Base-by-base conservation (phyloP, 1,140 invertebrate species). In the Dreissena polymorpha region DNA sequence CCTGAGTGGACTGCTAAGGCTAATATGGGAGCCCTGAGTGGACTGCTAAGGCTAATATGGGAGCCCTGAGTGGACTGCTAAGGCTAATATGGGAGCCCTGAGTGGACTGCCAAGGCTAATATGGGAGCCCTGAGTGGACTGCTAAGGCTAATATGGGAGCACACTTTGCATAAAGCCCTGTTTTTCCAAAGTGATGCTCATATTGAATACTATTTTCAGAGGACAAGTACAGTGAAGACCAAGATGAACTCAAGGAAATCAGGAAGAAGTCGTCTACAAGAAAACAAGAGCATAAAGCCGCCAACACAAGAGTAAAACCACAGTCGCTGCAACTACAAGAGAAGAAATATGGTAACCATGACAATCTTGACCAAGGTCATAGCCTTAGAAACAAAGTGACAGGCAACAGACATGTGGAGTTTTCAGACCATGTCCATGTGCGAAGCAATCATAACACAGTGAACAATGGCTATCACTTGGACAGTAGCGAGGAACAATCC, bases 161-260 rank as follows among this genome's bases (percentile, higher is more conserved):
- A 39, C 39, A 39, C n/a, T n/a, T n/a, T 39, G 39, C 39, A 39
- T 39, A 5, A 39, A 39, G 39, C 39, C 39, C 39, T 39, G 8
- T 39, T 39, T 39, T 39, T 8, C 39, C 39, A 39, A 2, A 39
- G 39, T 8, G 8, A 39, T 2, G 39, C 39, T 39, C 39, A 39
- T 39, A 39, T 39, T 8, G 2, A 5, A 5, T 39, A 39, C 2
- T 81, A 5, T 29, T 75, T 83, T 68, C 80, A 83, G 80, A 75
- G 21, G 72, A 83, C 53, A 83, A 83, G 63, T 83, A 83, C 60
- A 65, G 68, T 53, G 71, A 74, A 69, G 80, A 83, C 21, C 16
- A 68, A 50, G 80, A 68, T 39, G 69, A 25, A 13, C 68, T 27
- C 18, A 63, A 74, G 53, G 16, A 18, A 12, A 50, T 10, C 50